Base-by-base conservation (phyloP, 92 coral and sea anemone species). In the Palythoa caribaeorum region DNA sequence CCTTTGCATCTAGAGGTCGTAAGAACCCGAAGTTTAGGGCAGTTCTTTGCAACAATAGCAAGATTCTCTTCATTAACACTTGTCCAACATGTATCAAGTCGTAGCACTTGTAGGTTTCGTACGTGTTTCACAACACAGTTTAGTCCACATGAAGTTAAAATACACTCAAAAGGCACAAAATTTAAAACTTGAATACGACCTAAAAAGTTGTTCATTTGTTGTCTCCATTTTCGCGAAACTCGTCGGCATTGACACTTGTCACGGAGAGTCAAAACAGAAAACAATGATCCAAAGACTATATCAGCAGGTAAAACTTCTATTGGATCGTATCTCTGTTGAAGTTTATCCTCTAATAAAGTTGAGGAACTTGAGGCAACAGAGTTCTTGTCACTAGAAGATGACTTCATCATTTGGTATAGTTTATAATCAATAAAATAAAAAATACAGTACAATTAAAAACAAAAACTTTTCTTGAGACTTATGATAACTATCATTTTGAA, bases 41-140 rank as follows among this genome's bases (percentile, higher is more conserved):
- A 96, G 87, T 96, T 96, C 71, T 71, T 91, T 17, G 96, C 94
- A 16, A 96, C 81, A 65, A 91, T 39, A 37, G 73, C 88, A 78
- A 96, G 44, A 75, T 90, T 94, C 77, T 91, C 95, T 39, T 96
- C 98, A n/a, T 93, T 92, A 5, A 93, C 95, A 87, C 95, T 86
- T 20, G 88, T 85, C 98, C 97, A 96, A 78, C 98, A 96, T 28
- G 88, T 87, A 63, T 96, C 98, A 17, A 92, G 89, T 55, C 87
- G 92, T 40, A 96, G 84, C 38, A 94, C 95, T 73, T 93, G 93
- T 39, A 96, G 85, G 86, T 92, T 92, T 20, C 87, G 86, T 10
- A 89, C 83, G 47, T 78, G 76, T 47, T 15, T 76, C 4, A 95
- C 88, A 48, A 94, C 76, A 37, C 90, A 53, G 60, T 90, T 90